phyloP scores from a whole-genome alignment of 2,797 vertebrate genomes.

The Megaceryle alcyon region DNA sequence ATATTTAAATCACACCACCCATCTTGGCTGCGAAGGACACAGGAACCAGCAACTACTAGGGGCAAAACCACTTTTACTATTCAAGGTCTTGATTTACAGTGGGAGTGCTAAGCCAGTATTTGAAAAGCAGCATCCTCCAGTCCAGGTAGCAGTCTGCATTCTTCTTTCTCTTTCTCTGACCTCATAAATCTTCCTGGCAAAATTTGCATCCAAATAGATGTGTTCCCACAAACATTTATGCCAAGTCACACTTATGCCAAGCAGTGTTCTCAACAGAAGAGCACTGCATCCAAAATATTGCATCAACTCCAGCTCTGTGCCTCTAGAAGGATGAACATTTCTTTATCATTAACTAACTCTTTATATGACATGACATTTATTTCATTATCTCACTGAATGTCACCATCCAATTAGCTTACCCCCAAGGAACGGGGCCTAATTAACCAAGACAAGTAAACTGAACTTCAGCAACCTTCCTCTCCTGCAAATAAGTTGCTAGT shows the following conservation, averaged over 20 bases:
- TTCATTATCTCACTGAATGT: constrained; percentile 51
- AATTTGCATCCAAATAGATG: constrained; percentile 42
- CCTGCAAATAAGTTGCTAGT: constrained; percentile 19
- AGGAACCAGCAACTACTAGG: not conserved
- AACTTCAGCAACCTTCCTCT: constrained; percentile 36
- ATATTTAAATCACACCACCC: not conserved
- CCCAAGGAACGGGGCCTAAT: constrained; percentile 37
- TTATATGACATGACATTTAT: constrained; percentile 43
- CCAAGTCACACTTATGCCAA: constrained; percentile 30
- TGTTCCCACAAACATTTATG: constrained; percentile 48
- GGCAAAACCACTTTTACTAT: not conserved
- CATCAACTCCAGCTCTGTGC: not conserved
- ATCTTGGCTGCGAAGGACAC: not conserved
- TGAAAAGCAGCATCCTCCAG: not conserved
- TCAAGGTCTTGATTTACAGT: constrained; percentile 35
- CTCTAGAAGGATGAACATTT: not conserved
- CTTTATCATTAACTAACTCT: constrained; percentile 58
- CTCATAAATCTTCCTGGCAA: constrained; percentile 49
- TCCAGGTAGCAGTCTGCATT: not conserved
- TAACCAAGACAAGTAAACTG: constrained; percentile 49
- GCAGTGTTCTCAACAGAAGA: not conserved
- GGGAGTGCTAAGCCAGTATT: not conserved
- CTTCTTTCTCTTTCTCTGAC: not conserved
- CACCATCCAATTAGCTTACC: constrained; percentile 27
- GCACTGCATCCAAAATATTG: constrained; percentile 31